These are phyloP conservation scores for human DNA, from an alignment of 2,113 vertebrate species.

Conservation along the genomic window DNA sequence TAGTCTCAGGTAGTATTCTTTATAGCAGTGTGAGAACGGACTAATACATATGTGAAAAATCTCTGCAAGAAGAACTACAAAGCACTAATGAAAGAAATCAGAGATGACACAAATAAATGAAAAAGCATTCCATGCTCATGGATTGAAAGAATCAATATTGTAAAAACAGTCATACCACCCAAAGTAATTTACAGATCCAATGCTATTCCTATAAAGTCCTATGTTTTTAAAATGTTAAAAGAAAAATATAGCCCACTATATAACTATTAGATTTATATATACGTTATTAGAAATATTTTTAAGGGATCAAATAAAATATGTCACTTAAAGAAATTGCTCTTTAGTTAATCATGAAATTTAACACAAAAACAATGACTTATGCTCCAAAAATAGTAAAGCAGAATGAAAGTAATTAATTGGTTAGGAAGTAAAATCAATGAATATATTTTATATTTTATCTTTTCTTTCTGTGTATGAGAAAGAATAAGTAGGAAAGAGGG, in stretches of 20 bases:
- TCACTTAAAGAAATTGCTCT: neutral
- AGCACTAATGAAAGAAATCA: too few relatives aligned
- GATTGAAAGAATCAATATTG: too few relatives aligned
- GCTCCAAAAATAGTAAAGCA: neutral
- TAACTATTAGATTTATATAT: neutral
- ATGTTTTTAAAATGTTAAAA: neutral
- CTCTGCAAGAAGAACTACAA: too few relatives aligned
- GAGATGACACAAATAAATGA: too few relatives aligned
- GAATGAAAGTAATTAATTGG: neutral
- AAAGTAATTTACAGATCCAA: too few relatives aligned
- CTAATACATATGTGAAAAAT: too few relatives aligned
- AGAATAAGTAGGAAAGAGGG: neutral
- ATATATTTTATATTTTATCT: neutral
- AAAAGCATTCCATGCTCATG: too few relatives aligned
- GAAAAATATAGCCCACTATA: neutral
- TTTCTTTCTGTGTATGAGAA: neutral
- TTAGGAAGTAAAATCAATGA: neutral
- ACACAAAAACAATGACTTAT: constrained; percentile 20
- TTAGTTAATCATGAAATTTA: constrained; percentile 15
- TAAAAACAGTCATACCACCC: too few relatives aligned
- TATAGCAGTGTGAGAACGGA: too few relatives aligned
- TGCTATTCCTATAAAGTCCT: neutral
- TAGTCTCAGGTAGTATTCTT: too few relatives aligned
- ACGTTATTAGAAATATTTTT: constrained; percentile 8
- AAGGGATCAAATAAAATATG: neutral